Percentiles rank a stretch among this genome's conserved stretches.
These are phyloP conservation scores for Sebastes glaucus DNA, from an alignment of 2,797 vertebrate genomes.

Conservation along the genomic window DNA sequence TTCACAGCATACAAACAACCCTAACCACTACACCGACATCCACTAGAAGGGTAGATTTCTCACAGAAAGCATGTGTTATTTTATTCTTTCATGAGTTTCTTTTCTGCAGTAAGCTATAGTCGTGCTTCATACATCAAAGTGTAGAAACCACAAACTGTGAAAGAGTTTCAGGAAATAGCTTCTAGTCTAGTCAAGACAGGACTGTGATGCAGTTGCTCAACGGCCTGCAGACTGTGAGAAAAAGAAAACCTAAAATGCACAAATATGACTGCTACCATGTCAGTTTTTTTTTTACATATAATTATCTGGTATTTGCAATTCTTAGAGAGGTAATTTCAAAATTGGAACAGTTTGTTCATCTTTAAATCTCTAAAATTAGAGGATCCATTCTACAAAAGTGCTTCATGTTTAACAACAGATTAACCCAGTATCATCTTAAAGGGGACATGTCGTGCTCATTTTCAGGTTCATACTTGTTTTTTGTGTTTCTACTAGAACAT, in stretches of 20 bases:
- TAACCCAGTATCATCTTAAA: slow-evolving; percentile 8
- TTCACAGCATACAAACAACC: not conserved
- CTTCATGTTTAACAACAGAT: slow-evolving; percentile 21
- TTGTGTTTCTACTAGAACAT: too few relatives aligned
- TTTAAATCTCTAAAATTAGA: not conserved
- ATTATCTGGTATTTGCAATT: not conserved
- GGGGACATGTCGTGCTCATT: too few relatives aligned
- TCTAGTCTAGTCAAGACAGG: slow-evolving; percentile 26
- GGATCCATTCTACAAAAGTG: not conserved
- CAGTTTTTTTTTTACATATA: not conserved
- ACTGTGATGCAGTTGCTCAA: slow-evolving; percentile 22
- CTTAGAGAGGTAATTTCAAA: not conserved
- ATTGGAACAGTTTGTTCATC: not conserved
- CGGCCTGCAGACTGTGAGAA: not conserved
- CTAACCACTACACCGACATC: not conserved
- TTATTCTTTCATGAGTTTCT: not conserved
- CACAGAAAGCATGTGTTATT: not conserved
- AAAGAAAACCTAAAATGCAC: not conserved
- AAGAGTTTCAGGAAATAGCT: slow-evolving; percentile 58
- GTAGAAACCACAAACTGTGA: slow-evolving; percentile 29
- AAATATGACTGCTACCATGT: not conserved
- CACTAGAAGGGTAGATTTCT: too few relatives aligned
- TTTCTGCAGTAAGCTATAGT: not conserved
- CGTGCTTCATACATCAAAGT: slow-evolving; percentile 6
- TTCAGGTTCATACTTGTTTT: too few relatives aligned